Conservation (phyloP, 30 jellyfish, hydroid and myxozoan species). For the Aurelia sp. region DNA sequence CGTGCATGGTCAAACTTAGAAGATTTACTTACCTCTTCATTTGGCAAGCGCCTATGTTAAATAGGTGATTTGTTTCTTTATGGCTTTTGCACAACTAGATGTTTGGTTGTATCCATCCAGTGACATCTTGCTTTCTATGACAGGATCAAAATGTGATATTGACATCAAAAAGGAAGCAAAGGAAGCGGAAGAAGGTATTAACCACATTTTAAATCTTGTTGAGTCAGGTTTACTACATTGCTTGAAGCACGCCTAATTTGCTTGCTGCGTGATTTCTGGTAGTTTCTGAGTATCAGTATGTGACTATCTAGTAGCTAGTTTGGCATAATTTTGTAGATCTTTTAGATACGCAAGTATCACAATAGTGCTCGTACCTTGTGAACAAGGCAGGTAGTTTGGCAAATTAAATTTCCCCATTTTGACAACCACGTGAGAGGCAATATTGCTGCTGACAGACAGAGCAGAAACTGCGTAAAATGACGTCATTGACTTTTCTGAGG, state of each 20-base stretch:
- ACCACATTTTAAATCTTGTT: background rate
- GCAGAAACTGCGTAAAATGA: too few species aligned
- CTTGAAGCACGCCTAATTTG: background rate
- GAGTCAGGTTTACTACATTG: background rate
- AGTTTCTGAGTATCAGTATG: background rate
- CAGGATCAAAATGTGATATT: slow-evolving; percentile 53
- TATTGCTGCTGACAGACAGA: too few species aligned
- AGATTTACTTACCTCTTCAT: background rate
- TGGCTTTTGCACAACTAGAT: background rate
- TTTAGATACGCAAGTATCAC: too few species aligned
- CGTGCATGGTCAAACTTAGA: too few species aligned
- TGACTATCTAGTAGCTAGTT: background rate
- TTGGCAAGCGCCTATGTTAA: background rate
- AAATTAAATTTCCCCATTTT: too few species aligned
- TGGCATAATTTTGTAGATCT: too few species aligned
- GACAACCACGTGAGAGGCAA: too few species aligned
- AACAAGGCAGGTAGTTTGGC: too few species aligned
- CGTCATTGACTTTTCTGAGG: too few species aligned
- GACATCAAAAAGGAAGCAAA: slow-evolving; percentile 32
- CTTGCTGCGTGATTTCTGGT: background rate
- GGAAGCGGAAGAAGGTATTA: slow-evolving; percentile 7
- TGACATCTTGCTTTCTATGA: background rate
- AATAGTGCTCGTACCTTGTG: too few species aligned
- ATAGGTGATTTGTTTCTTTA: background rate
- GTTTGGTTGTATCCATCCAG: too few species aligned